Base-by-base conservation (phyloP, 2,888 invertebrate genomes). In the Drosophila robusta region DNA sequence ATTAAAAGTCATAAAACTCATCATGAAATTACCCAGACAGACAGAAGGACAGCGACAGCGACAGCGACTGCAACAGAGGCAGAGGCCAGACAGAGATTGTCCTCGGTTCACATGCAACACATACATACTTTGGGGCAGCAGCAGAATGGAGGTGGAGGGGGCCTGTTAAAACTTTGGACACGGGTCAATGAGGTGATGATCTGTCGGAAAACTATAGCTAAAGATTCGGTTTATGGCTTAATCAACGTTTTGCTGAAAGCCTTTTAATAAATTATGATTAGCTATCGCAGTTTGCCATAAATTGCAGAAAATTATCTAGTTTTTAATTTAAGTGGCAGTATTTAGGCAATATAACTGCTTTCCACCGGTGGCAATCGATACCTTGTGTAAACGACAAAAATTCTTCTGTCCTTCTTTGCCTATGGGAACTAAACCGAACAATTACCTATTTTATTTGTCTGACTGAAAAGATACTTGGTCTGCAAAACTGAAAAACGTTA, bases 1-100 rank as follows among this genome's bases (percentile, higher is more conserved):
- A 83, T 83, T 83, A 83, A 83, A 83, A 83, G 87, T 83, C 87
- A 78, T 86, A 83, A 86, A 83, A 83, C 80, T 86, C 87, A 74
- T 86, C 83, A 86, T 83, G 78, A 80, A 83, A 83, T 83, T 83
- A 80, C 70, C 57, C 70, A 71, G 38, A 51, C 55, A 51, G 56
- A 38, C 64, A 51, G 41, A 54, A 22, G 34, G 58, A 42, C 39
- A 32, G 52, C 11, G 47, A 41, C 29, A 22, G 39, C n/a, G 8
- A 41, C 14, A 11, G 44, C 39, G 39, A 39, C 42, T 14, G 62
- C 26, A 12, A 11, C 11, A 46, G n/a, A 3, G 24, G 34, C 11
- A 46, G n/a, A 3, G 24, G 34, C n/a, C 18, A 26, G 22, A 32
- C 38, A 22, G n/a, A 16, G 32, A 46, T 14, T n/a, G 46, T 24